These are phyloP conservation scores for Conus ventricosus DNA, from an alignment of 1,140 invertebrate species.

Conservation along the genomic window DNA sequence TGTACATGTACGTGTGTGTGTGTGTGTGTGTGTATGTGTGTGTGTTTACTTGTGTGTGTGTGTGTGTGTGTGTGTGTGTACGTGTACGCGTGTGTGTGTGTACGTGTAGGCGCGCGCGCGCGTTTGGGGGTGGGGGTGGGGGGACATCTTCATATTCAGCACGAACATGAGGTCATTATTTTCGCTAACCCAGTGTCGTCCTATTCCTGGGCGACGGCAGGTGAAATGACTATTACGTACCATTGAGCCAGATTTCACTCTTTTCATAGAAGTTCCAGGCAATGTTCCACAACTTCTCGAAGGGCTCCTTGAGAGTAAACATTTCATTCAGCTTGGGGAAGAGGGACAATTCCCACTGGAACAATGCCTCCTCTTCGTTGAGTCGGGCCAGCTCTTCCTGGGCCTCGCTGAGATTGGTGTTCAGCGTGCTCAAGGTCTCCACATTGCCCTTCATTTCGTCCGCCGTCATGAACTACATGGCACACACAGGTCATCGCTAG, in stretches of 20 bases:
- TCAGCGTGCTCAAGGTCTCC: slow-evolving; percentile 82
- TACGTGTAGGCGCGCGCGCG: no score
- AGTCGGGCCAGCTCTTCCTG: slow-evolving; percentile 83
- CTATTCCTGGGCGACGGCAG: no score
- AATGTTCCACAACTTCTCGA: slow-evolving; percentile 94
- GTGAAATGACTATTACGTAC: slow-evolving; percentile 62
- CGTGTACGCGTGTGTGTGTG: no score
- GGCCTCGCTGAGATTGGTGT: slow-evolving; percentile 81
- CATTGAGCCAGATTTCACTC: slow-evolving; percentile 80
- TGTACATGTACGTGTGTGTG: no score
- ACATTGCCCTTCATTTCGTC: slow-evolving; percentile 90
- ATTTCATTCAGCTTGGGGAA: slow-evolving; percentile 86
- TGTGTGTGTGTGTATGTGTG: no score
- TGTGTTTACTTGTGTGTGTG: no score
- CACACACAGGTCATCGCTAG: no score
- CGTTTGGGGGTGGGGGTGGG: no score
- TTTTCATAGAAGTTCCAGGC: slow-evolving; percentile 89
- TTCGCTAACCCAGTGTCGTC: no score
- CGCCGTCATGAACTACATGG: not conserved
- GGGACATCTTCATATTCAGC: no score
- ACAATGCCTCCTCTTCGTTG: slow-evolving; percentile 82
- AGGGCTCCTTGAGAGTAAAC: slow-evolving; percentile 87
- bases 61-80: no score
- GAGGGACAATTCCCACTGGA: slow-evolving; percentile 89
- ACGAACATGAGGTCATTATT: no score